Evolutionary conservation across 2,888 invertebrate species (phyloP), one percentile per base, ranked within the genome.

Genomic region (Synergus laeviventris): DNA sequence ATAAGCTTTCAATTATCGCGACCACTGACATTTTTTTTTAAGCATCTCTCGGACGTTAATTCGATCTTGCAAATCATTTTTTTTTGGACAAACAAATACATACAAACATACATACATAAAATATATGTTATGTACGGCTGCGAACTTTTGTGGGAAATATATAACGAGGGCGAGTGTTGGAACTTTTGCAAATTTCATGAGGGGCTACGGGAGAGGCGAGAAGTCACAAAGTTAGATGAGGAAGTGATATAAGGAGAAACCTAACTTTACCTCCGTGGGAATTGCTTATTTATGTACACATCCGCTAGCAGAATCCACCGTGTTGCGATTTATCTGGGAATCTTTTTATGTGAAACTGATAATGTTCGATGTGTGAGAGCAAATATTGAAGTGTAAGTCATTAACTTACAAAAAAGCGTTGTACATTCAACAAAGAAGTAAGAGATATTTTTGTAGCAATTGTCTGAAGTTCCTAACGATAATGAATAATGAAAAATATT

Each of bases 161-260:
- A 49, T 70, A 70, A 70, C 70, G 49, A 49, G 31, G 31, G 45
- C 45, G 45, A 49, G 49, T 70, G 70, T 49, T 70, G 70, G 70
- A 70, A 42, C 49, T 49, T 70, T 70, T 70, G 70, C 49, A 70
- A 70, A 70, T 70, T 70, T 70, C 49, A 70, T 70, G 70, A 70
- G 49, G 70, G 70, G 70, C 70, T 49, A 70, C 49, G 70, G 49
- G 70, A 70, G 49, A 70, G 49, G 49, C 70, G 49, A 70, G 70
- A 49, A 70, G 70, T 70, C 70, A 70, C 70, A 70, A 70, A 70
- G 70, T 70, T 70, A 70, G 70, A 70, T 70, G 70, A 70, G 70
- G 70, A 70, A 70, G 70, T 70, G 70, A 70, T 70, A 49, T 70
- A 70, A 70, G 49, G 45, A 70, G 70, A 70, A 45, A 70, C 31